These are phyloP conservation scores for Actinopyga echinites DNA, from an alignment of 53 echinoderm and acorn worm species.

Conservation along the genomic window DNA sequence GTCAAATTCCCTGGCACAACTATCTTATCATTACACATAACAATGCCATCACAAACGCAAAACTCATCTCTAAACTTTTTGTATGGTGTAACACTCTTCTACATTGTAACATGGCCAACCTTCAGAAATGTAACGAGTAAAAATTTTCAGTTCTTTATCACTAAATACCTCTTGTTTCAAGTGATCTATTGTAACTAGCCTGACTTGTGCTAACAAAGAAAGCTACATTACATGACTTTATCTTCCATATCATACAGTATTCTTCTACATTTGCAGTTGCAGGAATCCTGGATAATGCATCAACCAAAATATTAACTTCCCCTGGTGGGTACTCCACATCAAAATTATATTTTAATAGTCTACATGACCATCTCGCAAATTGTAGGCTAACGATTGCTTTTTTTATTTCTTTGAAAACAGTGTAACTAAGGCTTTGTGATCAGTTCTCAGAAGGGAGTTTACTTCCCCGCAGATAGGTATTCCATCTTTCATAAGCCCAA, in stretches of 20 bases:
- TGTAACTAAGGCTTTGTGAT: not conserved
- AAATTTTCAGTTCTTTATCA: not conserved
- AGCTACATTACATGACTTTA: not conserved
- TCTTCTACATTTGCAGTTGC: not conserved
- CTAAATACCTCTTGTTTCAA: slow-evolving; percentile 3
- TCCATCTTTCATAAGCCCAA: too few relatives aligned
- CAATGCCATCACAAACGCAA: not conserved
- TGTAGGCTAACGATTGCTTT: too few relatives aligned
- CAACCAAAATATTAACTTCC: not conserved
- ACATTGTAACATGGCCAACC: not conserved
- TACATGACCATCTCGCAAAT: not conserved
- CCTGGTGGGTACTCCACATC: not conserved
- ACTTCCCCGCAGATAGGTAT: too few relatives aligned
- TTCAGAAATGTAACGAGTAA: not conserved
- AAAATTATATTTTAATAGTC: not conserved
- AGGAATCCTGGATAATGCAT: not conserved
- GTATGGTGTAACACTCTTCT: not conserved
- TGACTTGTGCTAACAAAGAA: not conserved
- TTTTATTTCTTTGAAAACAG: not conserved
- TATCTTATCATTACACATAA: not conserved
- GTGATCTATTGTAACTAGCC: not conserved
- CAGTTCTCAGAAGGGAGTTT: too few relatives aligned
- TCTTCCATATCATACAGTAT: not conserved
- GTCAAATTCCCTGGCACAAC: not conserved
- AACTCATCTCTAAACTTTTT: not conserved